Evolutionary conservation across 2,113 vertebrate species (phyloP).

Genomic region (Hippocampus abdominalis): DNA sequence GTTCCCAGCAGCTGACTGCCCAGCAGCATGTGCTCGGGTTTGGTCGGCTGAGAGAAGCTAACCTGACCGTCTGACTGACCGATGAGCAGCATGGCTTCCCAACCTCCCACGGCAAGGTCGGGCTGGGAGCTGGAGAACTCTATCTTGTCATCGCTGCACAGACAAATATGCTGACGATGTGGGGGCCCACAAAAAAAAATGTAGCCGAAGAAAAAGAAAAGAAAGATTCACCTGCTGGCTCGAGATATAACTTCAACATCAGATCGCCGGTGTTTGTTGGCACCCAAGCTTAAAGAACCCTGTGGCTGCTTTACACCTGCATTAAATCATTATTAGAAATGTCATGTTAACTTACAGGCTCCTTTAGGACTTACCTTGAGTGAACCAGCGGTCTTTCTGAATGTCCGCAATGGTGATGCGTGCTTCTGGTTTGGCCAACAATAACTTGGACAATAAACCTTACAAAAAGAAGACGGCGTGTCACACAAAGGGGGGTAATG

Average conservation of each 20-base stretch:
- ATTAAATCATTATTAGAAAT: neutral
- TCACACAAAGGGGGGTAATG: neutral
- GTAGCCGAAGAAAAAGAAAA: neutral
- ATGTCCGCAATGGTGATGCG: constrained; percentile 82
- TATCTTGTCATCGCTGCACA: constrained; percentile 79
- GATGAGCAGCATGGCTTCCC: constrained; percentile 73
- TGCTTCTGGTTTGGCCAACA: constrained; percentile 76
- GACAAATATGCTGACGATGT: neutral
- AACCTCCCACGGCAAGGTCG: constrained; percentile 68
- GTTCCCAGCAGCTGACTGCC: constrained; percentile 88
- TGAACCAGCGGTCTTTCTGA: constrained; percentile 90
- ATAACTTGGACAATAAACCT: constrained; percentile 89
- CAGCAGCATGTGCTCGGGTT: constrained; percentile 92
- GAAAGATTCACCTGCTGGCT: constrained; percentile 39
- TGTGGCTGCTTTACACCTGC: constrained; percentile 43
- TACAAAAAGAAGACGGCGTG: neutral
- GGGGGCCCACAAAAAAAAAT: neutral
- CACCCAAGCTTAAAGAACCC: constrained; percentile 19
- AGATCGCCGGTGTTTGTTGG: constrained; percentile 41
- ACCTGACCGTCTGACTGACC: constrained; percentile 78
- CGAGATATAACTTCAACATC: constrained; percentile 30
- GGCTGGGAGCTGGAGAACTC: constrained; percentile 91
- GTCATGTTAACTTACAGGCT: neutral
- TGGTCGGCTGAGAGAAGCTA: constrained; percentile 92
- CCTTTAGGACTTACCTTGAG: constrained; percentile 47